Conservation (phyloP, 2,113 vertebrate genomes). For the Pontoporia blainvillei region DNA sequence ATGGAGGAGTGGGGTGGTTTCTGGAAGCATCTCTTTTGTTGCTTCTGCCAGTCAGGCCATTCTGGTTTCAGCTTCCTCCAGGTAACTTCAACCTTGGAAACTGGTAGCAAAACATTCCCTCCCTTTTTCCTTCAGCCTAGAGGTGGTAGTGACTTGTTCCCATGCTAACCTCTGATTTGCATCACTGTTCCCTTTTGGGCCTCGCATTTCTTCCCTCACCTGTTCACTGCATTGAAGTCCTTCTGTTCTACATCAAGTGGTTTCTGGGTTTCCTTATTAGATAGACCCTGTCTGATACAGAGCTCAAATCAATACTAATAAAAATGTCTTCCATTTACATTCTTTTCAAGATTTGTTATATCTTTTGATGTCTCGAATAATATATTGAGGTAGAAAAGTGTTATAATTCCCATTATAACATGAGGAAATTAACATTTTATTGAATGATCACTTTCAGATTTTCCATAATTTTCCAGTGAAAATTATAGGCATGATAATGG, state of each 20-base stretch:
- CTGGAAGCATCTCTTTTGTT: neutral
- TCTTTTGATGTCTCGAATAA: neutral
- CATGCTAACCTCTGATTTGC: neutral
- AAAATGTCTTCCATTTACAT: neutral
- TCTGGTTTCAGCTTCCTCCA: neutral
- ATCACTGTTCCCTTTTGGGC: neutral
- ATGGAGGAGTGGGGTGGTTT: neutral
- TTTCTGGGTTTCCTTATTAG: neutral
- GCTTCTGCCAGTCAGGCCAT: neutral
- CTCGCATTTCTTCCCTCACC: neutral
- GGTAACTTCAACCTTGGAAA: neutral
- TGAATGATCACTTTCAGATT: neutral
- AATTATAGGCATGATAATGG: neutral
- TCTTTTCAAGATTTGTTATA: neutral
- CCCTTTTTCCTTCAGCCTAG: neutral
- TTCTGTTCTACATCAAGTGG: neutral
- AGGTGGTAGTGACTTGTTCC: neutral
- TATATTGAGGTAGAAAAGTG: neutral
- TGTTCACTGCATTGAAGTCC: neutral
- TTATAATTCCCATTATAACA: neutral
- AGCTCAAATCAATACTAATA: neutral
- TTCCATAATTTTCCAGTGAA: conserved; percentile 2
- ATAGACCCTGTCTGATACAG: neutral
- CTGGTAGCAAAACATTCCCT: neutral
- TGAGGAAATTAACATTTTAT: conserved; percentile 15